Evolutionary conservation across 2,113 vertebrate genomes (phyloP).

Genomic region (Ophiodon elongatus): DNA sequence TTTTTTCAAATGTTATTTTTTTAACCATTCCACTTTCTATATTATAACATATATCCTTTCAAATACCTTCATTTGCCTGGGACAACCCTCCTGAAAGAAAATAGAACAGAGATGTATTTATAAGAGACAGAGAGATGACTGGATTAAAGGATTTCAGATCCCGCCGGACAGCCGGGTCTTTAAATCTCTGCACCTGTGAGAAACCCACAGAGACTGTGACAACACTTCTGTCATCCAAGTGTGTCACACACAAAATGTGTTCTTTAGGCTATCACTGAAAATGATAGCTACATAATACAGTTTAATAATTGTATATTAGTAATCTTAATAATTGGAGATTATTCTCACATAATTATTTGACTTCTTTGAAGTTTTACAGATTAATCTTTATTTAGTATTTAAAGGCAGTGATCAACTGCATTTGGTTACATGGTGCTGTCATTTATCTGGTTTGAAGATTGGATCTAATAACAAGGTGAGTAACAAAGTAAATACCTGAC

Average conservation of each 20-base stretch:
- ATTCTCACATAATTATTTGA: neutral
- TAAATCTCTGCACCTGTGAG: constrained; percentile 65
- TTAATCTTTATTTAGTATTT: neutral
- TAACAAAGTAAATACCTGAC: neutral
- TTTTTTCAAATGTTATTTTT: neutral
- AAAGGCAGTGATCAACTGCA: neutral
- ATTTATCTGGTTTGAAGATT: neutral
- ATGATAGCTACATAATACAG: neutral
- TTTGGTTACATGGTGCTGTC: neutral
- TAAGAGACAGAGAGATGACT: constrained; percentile 57
- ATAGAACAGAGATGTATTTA: constrained; percentile 52
- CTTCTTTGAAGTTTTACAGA: neutral
- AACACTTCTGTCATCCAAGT: constrained; percentile 29
- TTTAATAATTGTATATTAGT: neutral
- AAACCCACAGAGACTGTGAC: constrained; percentile 30
- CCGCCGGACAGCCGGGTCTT: neutral
- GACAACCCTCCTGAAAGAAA: constrained; percentile 38
- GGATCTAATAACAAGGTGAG: neutral
- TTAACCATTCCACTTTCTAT: neutral
- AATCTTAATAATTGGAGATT: neutral
- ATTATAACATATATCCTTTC: neutral
- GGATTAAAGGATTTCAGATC: constrained; percentile 76
- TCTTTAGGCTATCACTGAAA: neutral
- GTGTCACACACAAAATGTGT: constrained; percentile 24
- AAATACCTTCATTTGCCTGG: neutral